These are phyloP conservation scores for Stenopsyche tienmushanensis DNA, from an alignment of 1,140 invertebrate genomes.

Conservation along the genomic window DNA sequence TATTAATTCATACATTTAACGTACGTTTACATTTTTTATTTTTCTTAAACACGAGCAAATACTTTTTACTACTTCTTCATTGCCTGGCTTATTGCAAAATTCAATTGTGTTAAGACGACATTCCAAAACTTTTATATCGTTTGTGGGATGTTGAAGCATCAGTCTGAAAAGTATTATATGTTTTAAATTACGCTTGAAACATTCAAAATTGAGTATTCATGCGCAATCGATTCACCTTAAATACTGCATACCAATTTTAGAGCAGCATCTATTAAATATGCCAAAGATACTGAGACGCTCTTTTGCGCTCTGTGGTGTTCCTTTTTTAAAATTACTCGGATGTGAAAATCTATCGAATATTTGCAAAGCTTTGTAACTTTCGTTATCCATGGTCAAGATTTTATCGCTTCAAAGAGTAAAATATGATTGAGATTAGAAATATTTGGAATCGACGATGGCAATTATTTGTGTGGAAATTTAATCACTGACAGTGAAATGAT, in stretches of 20 bases:
- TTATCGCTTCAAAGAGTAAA: conserved; percentile 55
- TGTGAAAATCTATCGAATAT: conserved; percentile 74
- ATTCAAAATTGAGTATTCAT: too few relatives aligned
- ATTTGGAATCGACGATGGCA: too few relatives aligned
- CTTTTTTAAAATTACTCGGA: conserved; percentile 73
- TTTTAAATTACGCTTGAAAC: conserved; percentile 1
- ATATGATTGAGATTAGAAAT: background rate
- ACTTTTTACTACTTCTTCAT: conserved; percentile 59
- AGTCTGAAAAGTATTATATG: conserved; percentile 45
- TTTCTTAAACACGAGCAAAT: conserved; percentile 60
- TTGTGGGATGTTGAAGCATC: conserved; percentile 63
- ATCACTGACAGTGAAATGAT: conserved; percentile 65
- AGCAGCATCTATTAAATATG: conserved; percentile 71
- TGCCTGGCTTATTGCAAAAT: conserved; percentile 59
- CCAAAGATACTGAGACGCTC: conserved; percentile 74
- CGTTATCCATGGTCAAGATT: conserved; percentile 70
- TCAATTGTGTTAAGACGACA: conserved; percentile 63
- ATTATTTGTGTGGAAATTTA: background rate
- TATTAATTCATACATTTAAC: conserved; percentile 42
- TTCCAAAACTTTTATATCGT: conserved; percentile 56
- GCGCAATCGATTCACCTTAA: too few relatives aligned
- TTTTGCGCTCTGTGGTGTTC: conserved; percentile 56
- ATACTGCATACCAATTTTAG: conserved; percentile 57
- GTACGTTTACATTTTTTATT: conserved; percentile 59
- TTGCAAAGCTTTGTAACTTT: conserved; percentile 71